Evolutionary conservation across 2,797 vertebrate species (phyloP).

Genomic region (Ptychobarbus kaznakovi): DNA sequence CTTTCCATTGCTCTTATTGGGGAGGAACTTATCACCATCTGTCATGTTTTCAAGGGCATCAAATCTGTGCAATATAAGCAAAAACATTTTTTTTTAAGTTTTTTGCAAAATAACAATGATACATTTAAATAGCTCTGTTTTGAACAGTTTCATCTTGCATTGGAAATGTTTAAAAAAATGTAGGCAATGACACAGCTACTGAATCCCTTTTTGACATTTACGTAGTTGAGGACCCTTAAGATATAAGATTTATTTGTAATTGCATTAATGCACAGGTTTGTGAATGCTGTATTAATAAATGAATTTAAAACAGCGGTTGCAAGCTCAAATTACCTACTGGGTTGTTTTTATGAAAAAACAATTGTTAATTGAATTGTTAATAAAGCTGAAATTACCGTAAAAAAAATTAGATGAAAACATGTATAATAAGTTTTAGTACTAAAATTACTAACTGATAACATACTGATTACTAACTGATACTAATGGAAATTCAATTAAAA

Average conservation of each 20-base stretch:
- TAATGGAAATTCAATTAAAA: not conserved
- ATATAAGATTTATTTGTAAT: not conserved
- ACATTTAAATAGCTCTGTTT: not conserved
- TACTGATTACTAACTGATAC: no score
- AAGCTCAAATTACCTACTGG: not conserved
- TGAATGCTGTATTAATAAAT: not conserved
- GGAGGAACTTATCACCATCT: constrained; percentile 76
- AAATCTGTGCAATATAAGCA: constrained; percentile 66
- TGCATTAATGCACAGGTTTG: not conserved
- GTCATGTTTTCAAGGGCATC: constrained; percentile 69
- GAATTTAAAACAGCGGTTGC: not conserved
- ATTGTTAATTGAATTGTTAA: not conserved
- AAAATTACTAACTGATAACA: not conserved
- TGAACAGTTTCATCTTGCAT: not conserved
- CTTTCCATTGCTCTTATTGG: constrained; percentile 66
- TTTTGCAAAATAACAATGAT: not conserved
- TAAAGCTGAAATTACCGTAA: not conserved
- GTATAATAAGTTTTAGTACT: not conserved
- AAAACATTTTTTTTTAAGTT: not conserved
- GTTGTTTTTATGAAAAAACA: no score
- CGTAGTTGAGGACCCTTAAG: not conserved
- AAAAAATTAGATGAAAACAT: not conserved
- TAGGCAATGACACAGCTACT: not conserved
- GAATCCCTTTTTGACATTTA: not conserved
- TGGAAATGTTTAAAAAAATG: not conserved